Conservation (phyloP, 2,113 vertebrate species). For the Sylvilagus bachmani region DNA sequence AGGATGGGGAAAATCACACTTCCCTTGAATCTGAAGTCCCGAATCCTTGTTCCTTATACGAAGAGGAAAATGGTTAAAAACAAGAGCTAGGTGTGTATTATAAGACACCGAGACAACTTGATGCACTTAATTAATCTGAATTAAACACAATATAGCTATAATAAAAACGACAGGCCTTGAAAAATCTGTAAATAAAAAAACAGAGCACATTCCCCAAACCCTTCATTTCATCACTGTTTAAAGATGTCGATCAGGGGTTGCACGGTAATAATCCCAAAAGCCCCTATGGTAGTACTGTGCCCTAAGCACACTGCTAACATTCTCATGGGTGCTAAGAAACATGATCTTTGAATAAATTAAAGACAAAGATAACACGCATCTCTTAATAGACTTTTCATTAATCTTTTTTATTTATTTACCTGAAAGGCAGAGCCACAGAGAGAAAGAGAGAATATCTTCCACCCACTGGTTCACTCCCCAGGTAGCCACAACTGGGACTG, state of each 20-base stretch:
- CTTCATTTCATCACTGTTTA: slow-evolving; percentile 15
- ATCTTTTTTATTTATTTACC: neutral
- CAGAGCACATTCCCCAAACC: neutral
- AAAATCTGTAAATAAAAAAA: slow-evolving; percentile 63
- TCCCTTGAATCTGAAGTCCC: neutral
- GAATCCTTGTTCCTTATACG: neutral
- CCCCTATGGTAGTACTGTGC: slow-evolving; percentile 1
- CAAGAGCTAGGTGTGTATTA: neutral
- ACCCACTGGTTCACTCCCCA: too few relatives aligned
- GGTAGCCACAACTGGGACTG: too few relatives aligned
- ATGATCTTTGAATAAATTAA: slow-evolving; percentile 34
- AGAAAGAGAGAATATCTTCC: too few relatives aligned
- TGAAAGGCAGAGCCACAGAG: too few relatives aligned
- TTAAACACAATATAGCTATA: neutral
- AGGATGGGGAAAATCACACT: neutral
- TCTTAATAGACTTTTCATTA: neutral
- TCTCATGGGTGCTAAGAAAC: slow-evolving; percentile 10
- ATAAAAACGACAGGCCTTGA: slow-evolving; percentile 46
- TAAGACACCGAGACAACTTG: neutral
- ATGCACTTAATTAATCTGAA: slow-evolving; percentile 2
- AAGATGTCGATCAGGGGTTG: slow-evolving; percentile 29
- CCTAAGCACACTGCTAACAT: neutral
- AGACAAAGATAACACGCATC: neutral
- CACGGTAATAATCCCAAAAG: slow-evolving; percentile 9
- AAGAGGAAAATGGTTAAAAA: slow-evolving; percentile 34